Evolutionary conservation across 2,797 vertebrate genomes (phyloP).

Genomic region (Danio kyathit): DNA sequence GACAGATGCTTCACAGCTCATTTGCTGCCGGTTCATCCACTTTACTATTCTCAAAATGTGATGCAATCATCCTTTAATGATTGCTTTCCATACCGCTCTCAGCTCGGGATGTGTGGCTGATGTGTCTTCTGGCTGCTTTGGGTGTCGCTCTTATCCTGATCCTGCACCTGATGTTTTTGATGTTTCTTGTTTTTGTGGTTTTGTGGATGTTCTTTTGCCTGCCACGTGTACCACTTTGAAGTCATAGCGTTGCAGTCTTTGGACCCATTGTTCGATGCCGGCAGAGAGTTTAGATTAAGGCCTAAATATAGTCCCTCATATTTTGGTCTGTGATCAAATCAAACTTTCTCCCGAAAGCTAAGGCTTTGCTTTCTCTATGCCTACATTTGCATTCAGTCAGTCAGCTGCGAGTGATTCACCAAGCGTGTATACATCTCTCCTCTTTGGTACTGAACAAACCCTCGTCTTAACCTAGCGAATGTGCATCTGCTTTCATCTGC

Average conservation of each 20-base stretch:
- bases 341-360: constrained; percentile 10
- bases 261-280: constrained; percentile 22
- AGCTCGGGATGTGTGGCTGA: constrained; percentile 10
- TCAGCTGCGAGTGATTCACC: neutral
- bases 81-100: constrained; percentile 7
- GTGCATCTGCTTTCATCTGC: constrained; percentile 24
- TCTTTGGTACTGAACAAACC: constrained; percentile 6
- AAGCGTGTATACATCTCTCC: constrained; percentile 17
- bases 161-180: constrained; percentile 31
- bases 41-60: constrained; percentile 9
- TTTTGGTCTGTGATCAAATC: constrained; percentile 17
- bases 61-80: constrained; percentile 15
- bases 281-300: constrained; percentile 23
- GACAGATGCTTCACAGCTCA: constrained; percentile 1
- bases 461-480: constrained; percentile 11
- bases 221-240: constrained; percentile 29
- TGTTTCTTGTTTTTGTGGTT: constrained; percentile 20
- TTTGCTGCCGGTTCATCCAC: neutral
- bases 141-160: constrained; percentile 10
- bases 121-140: neutral
- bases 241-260: constrained; percentile 14
- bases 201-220: constrained; percentile 36
- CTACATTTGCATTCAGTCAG: constrained; percentile 27
- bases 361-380: neutral
- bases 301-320: constrained; percentile 28